Evolutionary conservation across 2,113 vertebrate species (phyloP), one percentile per base, ranked within the genome.

Genomic region (Martes martes): DNA sequence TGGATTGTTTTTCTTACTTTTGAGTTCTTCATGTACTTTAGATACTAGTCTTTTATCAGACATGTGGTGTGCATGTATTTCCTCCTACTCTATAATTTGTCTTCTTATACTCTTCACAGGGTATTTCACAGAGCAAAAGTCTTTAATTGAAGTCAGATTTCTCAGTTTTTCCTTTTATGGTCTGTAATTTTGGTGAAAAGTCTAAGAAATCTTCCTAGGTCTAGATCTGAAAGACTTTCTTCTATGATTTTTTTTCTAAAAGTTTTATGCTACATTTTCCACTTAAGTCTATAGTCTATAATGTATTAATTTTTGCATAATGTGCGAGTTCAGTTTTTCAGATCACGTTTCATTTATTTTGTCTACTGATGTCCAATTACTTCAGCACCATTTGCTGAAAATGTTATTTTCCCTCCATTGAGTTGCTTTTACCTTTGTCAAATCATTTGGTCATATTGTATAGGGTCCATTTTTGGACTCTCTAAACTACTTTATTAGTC

Each of bases 351-450:
- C 1, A 31, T 65, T 65, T 47, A 31, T 13, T 79, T 65, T 16
- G 2, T 1, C 1, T 4, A 18, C 42, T 8, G 2, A 2, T 59
- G 28, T 78, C 0, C 42, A 14, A 0, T 42, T 57, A 19, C 7
- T n/a, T 19, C 52, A 13, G 0, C 9, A n/a, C 5, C 6, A 1
- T 65, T 65, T 78, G n/a, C 14, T 55, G 36, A 47, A 67, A 81
- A 80, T 11, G 8, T 4, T 11, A 4, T 39, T 76, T 83, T 52
- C 6, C 31, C 7, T 59, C 26, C 11, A 2, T 0, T 3, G 1
- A 57, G 2, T 8, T 50, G 69, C 1, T 42, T 45, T 81, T 7
- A 18, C 14, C 16, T 50, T 61, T 31, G 18, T n/a, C 61, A 63
- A 19, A 7, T 78, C 19, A 9, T 19, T 2, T 9, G 4, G 21